Percentiles rank a stretch among this genome's conserved stretches.
These are phyloP conservation scores for Cistogaster globosa DNA, from an alignment of 2,888 invertebrate species.

Conservation along the genomic window DNA sequence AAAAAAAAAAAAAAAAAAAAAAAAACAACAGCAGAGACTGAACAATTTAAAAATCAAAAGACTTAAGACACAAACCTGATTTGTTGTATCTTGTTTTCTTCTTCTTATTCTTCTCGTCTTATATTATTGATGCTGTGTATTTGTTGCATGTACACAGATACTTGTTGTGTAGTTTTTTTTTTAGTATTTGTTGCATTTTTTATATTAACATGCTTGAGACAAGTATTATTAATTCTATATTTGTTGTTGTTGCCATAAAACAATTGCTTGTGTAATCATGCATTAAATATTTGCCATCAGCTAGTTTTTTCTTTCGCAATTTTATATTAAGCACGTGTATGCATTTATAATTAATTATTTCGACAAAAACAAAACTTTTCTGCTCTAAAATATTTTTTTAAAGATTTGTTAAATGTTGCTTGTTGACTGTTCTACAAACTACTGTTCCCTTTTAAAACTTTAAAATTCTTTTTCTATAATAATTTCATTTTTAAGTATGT, in stretches of 20 bases:
- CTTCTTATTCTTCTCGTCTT: not conserved
- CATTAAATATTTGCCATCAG: conserved; percentile 55
- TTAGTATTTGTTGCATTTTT: conserved; percentile 7
- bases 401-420: conserved; percentile 9
- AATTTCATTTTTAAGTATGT: not conserved
- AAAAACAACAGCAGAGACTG: not conserved
- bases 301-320: conserved; percentile 35
- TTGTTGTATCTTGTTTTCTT: conserved; percentile 53
- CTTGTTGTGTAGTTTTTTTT: conserved; percentile 9
- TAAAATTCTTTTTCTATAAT: not conserved
- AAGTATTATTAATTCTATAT: conserved; percentile 21
- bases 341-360: conserved; percentile 8
- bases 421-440: not conserved
- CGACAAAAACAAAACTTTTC: not conserved
- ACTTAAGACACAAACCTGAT: conserved; percentile 74
- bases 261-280: conserved; percentile 63
- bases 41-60: conserved; percentile 69
- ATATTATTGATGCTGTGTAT: conserved; percentile 42
- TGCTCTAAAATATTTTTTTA: conserved; percentile 1
- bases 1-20: not conserved
- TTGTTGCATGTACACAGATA: conserved; percentile 11
- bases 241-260: conserved; percentile 26
- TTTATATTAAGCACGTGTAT: conserved; percentile 62
- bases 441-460: not conserved
- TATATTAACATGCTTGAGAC: conserved; percentile 13